Conservation (phyloP, 2,888 invertebrate species). For the Eremobia ochroleuca region DNA sequence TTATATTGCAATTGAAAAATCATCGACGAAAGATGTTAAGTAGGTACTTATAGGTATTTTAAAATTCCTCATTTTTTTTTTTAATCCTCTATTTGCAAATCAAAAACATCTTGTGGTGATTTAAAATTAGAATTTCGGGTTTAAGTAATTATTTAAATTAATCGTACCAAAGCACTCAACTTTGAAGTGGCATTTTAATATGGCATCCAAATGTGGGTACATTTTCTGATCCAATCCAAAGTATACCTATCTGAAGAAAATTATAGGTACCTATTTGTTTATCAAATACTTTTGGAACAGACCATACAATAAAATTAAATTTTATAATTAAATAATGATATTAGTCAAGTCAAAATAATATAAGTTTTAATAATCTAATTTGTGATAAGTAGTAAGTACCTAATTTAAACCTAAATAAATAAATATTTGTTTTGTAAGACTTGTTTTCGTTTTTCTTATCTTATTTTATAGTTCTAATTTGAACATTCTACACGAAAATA, state of each 20-base stretch:
- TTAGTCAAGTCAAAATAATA: slow-evolving; percentile 2
- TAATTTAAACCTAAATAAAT: not conserved
- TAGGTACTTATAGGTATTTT: no score
- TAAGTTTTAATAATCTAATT: not conserved
- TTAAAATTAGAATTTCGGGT: no score
- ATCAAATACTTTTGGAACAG: not conserved
- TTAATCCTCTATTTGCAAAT: no score
- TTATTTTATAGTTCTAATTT: not conserved
- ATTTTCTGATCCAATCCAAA: not conserved
- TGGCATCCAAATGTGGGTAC: not conserved
- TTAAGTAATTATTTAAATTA: no score
- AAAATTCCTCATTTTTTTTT: no score
- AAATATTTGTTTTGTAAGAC: not conserved
- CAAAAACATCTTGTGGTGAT: no score
- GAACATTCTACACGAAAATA: not conserved
- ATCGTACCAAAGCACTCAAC: not conserved
- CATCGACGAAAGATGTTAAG: not conserved
- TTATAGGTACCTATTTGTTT: not conserved
- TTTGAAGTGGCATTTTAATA: not conserved
- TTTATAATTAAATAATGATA: not conserved
- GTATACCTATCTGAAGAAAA: not conserved
- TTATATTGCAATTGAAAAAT: not conserved
- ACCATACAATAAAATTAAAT: not conserved
- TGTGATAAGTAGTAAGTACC: slow-evolving; percentile 1
- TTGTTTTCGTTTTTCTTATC: not conserved